Evolutionary conservation across 1,140 invertebrate species (phyloP).

Genomic region (Sminthurides bifidus): DNA sequence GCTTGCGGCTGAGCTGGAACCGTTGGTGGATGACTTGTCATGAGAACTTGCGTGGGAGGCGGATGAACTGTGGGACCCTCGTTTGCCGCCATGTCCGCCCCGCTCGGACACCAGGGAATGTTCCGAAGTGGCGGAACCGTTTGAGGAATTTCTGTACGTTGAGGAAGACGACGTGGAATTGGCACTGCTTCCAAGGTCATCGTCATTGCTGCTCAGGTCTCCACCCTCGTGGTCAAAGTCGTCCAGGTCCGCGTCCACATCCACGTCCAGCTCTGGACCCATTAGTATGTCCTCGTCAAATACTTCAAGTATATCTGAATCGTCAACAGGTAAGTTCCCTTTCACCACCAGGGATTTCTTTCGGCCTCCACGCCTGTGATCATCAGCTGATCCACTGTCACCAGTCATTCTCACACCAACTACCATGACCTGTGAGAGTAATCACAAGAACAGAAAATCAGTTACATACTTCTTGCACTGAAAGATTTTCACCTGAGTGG

Average conservation of each 20-base stretch:
- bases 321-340: conserved; percentile 13
- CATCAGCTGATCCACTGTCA: conserved; percentile 22
- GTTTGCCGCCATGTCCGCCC: conserved; percentile 13
- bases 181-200: conserved; percentile 20
- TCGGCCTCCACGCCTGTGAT: conserved; percentile 20
- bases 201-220: conserved; percentile 24
- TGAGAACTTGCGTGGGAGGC: conserved; percentile 8
- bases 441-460: conserved; percentile 2
- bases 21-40: conserved; percentile 11
- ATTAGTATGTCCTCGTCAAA: conserved; percentile 31
- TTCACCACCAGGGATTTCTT: conserved; percentile 20
- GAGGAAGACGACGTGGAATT: conserved; percentile 29
- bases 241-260: conserved; percentile 19
- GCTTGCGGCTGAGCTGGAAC: conserved; percentile 27
- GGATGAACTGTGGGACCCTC: neutral
- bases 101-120: neutral
- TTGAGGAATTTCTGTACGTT: conserved; percentile 15
- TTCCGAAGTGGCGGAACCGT: conserved; percentile 1
- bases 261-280: conserved; percentile 16
- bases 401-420: conserved; percentile 23
- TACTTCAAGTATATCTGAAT: conserved; percentile 21
- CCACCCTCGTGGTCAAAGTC: conserved; percentile 22
- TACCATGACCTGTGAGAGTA: conserved; percentile 25
- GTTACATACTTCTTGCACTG: too few species aligned
- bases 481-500: too few species aligned